Conservation (phyloP, 2,888 invertebrate genomes). For the Phyto melanocephala region DNA sequence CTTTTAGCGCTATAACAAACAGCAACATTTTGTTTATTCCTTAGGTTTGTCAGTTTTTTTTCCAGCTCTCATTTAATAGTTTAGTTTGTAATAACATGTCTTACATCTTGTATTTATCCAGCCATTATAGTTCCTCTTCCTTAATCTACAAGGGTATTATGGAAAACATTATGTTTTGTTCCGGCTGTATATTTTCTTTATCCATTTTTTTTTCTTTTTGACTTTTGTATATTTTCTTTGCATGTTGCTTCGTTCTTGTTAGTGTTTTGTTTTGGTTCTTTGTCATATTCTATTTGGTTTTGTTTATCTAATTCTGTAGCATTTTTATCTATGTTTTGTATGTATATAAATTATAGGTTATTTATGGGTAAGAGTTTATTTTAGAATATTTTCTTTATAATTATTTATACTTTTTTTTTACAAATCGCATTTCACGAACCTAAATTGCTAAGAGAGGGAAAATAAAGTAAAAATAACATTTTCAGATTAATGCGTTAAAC, state of each 20-base stretch:
- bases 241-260: neutral
- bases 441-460: constrained; percentile 79
- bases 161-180: too few species aligned
- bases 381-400: constrained; percentile 64
- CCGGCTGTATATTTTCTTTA: too few species aligned
- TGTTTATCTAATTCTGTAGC: constrained; percentile 25
- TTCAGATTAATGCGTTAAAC: constrained; percentile 76
- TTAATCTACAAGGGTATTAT: too few species aligned
- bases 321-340: constrained; percentile 14
- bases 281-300: neutral
- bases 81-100: neutral
- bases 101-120: neutral
- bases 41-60: neutral
- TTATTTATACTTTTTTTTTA: constrained; percentile 65
- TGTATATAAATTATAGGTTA: constrained; percentile 36
- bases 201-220: too few species aligned
- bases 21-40: neutral
- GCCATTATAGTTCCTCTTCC: too few species aligned
- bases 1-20: constrained; percentile 18
- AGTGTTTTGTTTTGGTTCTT: constrained; percentile 1
- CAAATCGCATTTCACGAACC: constrained; percentile 71
- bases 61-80: neutral
- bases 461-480: constrained; percentile 78
- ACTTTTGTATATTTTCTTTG: neutral
- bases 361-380: constrained; percentile 27